Evolutionary conservation across 2,113 vertebrate species (phyloP), one percentile per base, ranked within the genome.

Genomic region (Muscicapa adusta): DNA sequence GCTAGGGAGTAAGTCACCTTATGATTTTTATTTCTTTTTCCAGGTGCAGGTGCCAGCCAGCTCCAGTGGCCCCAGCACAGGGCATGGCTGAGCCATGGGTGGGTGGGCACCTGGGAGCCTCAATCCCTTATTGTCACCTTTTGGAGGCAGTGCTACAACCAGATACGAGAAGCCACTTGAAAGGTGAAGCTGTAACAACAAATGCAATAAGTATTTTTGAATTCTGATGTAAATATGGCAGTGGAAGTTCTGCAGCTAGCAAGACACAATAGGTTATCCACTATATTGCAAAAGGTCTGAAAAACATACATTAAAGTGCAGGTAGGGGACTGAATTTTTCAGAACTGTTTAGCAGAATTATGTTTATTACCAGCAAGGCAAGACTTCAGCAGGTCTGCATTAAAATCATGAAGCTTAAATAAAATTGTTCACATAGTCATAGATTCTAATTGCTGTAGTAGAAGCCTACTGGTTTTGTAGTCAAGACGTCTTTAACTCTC

Each of bases 101-200:
- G 0, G 25, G 25, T 0, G 0, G 36, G 43, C 3, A 3, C 31
- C 40, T 11, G 0, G 0, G 34, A 29, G 40, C 53, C 10, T 15
- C 42, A 70, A 42, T 10, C 13, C n/a, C 33, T 34, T 5, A 3
- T 10, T 4, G 20, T 2, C 4, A 3, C 12, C 36, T 72, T 38
- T 76, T 18, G 28, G 15, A 48, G 28, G 36, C 12, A 45, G 2
- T 5, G 4, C 9, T 42, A 26, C 14, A 45, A 10, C 6, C 51
- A 74, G 43, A 34, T 7, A 60, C 34, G 71, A 40, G 15, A 58
- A 90, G 45, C 18, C 12, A 31, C 28, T 66, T 40, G 18, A 57
- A 43, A 83, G 12, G 23, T 24, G 17, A 85, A 66, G 40, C 28
- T 80, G 7, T 16, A 29, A 43, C 13, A 43, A 9, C 0, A 0